Evolutionary conservation across 2,797 vertebrate genomes (phyloP).

Genomic region (Neosilurus mollespiculum): DNA sequence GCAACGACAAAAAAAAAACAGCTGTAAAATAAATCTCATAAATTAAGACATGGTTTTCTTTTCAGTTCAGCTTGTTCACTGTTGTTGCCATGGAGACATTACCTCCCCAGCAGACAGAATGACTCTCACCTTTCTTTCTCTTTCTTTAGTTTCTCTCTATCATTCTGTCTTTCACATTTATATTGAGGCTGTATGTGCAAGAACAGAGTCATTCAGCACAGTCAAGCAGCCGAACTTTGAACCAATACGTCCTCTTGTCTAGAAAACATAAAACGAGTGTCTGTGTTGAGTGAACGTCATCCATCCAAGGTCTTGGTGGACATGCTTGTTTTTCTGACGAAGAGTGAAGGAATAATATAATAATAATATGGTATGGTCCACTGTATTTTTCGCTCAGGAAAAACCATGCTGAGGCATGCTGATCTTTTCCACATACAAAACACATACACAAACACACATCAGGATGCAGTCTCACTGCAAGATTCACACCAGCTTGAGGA

Average conservation of each 20-base stretch:
- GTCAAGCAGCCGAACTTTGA: constrained; percentile 3
- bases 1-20: constrained; percentile 50
- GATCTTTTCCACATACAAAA: constrained; percentile 45
- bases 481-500: constrained; percentile 69
- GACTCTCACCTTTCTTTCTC: constrained; percentile 46
- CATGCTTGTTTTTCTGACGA: constrained; percentile 22
- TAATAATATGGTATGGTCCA: constrained; percentile 19
- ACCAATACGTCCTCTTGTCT: constrained; percentile 5
- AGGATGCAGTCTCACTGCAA: constrained; percentile 68
- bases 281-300: neutral
- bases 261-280: constrained; percentile 16
- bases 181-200: constrained; percentile 36
- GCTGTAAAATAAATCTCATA: constrained; percentile 58
- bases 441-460: constrained; percentile 42
- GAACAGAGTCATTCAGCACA: constrained; percentile 42
- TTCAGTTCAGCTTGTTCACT: constrained; percentile 46
- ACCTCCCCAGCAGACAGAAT: constrained; percentile 44
- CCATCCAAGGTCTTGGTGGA: neutral
- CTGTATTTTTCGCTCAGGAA: constrained; percentile 59
- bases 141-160: constrained; percentile 19
- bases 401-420: constrained; percentile 52
- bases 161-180: constrained; percentile 47
- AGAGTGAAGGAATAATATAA: neutral
- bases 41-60: constrained; percentile 69
- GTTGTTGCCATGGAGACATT: constrained; percentile 53